phyloP scores from a whole-genome alignment of 2,113 vertebrate species.

The Pteropus alecto region DNA sequence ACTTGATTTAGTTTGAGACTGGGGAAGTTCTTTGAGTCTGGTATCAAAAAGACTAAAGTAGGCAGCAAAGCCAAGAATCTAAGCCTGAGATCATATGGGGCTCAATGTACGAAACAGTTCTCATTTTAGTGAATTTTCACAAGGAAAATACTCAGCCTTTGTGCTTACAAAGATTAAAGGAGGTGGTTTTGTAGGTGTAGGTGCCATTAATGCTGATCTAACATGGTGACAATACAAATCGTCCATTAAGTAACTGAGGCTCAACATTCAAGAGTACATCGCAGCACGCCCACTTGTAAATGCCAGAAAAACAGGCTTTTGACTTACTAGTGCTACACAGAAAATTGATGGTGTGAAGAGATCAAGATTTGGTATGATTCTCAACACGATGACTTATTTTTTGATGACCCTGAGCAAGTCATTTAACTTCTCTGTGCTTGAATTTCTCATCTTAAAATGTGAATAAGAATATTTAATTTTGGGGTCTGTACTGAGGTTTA shows the following conservation, averaged over 20 bases:
- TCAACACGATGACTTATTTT: background rate
- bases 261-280: background rate
- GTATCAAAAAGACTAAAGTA: background rate
- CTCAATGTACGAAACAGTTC: background rate
- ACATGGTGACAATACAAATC: background rate
- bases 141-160: background rate
- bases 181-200: background rate
- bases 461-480: background rate
- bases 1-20: background rate
- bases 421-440: background rate
- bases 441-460: background rate
- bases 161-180: background rate
- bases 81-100: background rate
- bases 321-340: background rate
- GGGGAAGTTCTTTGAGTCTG: background rate
- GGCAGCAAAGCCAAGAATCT: background rate
- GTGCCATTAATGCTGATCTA: background rate
- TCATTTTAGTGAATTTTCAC: constrained; percentile 1
- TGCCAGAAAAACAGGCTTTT: background rate
- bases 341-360: background rate
- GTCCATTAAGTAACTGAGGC: background rate
- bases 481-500: background rate
- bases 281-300: background rate
- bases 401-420: background rate
- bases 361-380: background rate